Conservation (phyloP, 2,888 invertebrate genomes). For the Melinaea menophilus region DNA sequence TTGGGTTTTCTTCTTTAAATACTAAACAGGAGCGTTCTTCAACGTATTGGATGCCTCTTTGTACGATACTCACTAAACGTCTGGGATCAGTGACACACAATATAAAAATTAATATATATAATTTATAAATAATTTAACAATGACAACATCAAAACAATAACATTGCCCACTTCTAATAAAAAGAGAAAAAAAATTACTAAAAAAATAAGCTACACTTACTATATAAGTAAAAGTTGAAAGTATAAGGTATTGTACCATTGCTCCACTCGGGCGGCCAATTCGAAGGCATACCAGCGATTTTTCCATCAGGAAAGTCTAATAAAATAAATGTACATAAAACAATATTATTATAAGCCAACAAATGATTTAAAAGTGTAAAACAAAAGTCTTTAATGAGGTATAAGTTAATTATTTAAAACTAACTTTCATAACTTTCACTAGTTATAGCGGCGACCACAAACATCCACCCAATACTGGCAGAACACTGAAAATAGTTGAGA, state of each 20-base stretch:
- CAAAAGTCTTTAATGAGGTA: too few relatives aligned
- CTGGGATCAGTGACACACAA: constrained; percentile 40
- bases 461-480: too few relatives aligned
- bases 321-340: too few relatives aligned
- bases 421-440: too few relatives aligned
- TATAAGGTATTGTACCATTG: constrained; percentile 49
- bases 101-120: background rate
- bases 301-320: background rate
- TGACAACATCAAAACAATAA: too few relatives aligned
- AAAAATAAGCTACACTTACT: constrained; percentile 41
- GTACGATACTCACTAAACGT: constrained; percentile 48
- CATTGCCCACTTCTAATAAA: too few relatives aligned
- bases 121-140: constrained; percentile 1
- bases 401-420: too few relatives aligned
- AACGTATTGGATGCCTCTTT: constrained; percentile 46
- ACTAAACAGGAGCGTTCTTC: constrained; percentile 50
- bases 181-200: background rate
- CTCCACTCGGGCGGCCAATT: constrained; percentile 56
- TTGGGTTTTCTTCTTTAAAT: constrained; percentile 50
- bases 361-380: too few relatives aligned
- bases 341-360: too few relatives aligned
- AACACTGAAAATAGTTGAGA: too few relatives aligned
- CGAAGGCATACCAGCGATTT: constrained; percentile 31
- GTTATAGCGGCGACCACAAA: too few relatives aligned
- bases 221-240: constrained; percentile 51